phyloP scores from a whole-genome alignment of 1,140 invertebrate species.

The Rhyzopertha dominica region DNA sequence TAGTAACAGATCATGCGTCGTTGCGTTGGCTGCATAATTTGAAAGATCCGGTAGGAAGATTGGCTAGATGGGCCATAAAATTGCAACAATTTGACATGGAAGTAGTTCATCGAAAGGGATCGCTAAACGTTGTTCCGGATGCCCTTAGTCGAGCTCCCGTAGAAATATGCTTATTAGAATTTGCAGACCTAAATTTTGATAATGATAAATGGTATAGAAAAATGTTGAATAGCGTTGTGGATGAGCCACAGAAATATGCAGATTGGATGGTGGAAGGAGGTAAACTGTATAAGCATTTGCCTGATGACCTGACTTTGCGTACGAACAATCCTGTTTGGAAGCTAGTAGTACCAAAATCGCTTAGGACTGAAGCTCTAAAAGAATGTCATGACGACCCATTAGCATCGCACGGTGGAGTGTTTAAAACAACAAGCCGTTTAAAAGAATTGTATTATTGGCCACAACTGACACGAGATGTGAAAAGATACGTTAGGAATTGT shows the following conservation, averaged over 20 bases:
- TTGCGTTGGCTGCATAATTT: constrained; percentile 42
- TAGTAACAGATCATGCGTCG: constrained; percentile 27
- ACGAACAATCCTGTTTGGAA: too few species aligned
- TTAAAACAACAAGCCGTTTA: neutral
- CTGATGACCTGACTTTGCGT: too few species aligned
- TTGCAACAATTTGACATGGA: constrained; percentile 40
- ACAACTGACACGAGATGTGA: neutral
- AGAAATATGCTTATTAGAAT: too few species aligned
- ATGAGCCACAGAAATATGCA: too few species aligned
- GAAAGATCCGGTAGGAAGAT: constrained; percentile 36
- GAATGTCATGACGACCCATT: constrained; percentile 1
- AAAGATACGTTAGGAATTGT: neutral
- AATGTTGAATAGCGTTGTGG: too few species aligned
- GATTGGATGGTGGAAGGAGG: too few species aligned
- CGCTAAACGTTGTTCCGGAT: too few species aligned
- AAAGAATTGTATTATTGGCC: constrained; percentile 8
- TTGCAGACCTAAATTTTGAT: too few species aligned
- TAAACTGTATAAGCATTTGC: too few species aligned
- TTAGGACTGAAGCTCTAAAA: neutral
- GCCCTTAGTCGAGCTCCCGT: too few species aligned
- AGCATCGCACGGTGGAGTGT: neutral
- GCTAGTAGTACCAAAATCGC: neutral
- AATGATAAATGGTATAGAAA: too few species aligned
- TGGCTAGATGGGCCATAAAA: constrained; percentile 42
- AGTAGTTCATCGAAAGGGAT: constrained; percentile 42